These are phyloP conservation scores for Intellagama lesueurii DNA, from an alignment of 2,797 vertebrate genomes.

Conservation along the genomic window DNA sequence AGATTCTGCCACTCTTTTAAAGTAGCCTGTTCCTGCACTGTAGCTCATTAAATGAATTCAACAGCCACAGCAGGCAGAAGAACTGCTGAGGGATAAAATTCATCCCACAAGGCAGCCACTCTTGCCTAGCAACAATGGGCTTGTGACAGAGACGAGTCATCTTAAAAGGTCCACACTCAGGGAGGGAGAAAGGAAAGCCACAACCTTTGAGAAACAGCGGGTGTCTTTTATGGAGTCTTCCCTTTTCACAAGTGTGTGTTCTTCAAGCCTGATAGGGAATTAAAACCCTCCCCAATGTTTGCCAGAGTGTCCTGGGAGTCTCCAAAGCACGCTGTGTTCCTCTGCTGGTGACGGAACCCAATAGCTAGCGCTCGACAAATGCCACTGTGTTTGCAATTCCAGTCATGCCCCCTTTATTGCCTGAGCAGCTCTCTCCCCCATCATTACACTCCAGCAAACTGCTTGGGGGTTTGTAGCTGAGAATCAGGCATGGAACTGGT, in stretches of 20 bases:
- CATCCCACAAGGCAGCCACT: neutral
- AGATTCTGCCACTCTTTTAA: slow-evolving; percentile 19
- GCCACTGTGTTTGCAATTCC: slow-evolving; percentile 51
- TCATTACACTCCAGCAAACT: slow-evolving; percentile 35
- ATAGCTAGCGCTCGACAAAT: slow-evolving; percentile 45
- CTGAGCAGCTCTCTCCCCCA: slow-evolving; percentile 37
- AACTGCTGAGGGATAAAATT: slow-evolving; percentile 42
- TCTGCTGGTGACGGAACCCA: slow-evolving; percentile 18
- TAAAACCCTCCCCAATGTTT: neutral
- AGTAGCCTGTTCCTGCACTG: slow-evolving; percentile 13
- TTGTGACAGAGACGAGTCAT: slow-evolving; percentile 50
- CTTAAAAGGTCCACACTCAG: slow-evolving; percentile 41
- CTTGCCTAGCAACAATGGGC: slow-evolving; percentile 36
- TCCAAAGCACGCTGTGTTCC: neutral
- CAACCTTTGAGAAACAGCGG: slow-evolving; percentile 22
- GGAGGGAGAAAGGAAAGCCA: neutral
- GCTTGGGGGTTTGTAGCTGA: slow-evolving; percentile 61
- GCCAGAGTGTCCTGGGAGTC: neutral
- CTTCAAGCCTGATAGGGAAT: slow-evolving; percentile 17
- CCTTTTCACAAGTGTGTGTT: neutral
- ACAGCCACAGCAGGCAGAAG: slow-evolving; percentile 12
- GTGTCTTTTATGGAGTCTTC: slow-evolving; percentile 32
- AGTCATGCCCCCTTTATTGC: slow-evolving; percentile 55
- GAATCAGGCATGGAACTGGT: slow-evolving; percentile 52
- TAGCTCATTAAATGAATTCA: slow-evolving; percentile 54